Conservation (phyloP, 2,113 vertebrate genomes). For the Puffinus mauretanicus region DNA sequence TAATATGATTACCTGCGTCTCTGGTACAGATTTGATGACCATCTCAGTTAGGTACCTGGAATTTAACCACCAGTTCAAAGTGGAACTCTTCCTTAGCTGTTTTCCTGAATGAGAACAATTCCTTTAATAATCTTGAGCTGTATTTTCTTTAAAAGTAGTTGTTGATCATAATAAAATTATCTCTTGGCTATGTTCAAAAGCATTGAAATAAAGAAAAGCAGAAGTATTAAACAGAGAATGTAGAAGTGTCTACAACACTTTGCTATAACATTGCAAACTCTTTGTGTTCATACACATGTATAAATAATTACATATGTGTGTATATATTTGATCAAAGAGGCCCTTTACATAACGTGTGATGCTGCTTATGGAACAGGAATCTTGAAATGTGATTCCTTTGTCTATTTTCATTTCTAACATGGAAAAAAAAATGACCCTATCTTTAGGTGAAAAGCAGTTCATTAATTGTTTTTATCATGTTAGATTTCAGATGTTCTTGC, state of each 20-base stretch:
- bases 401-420: not conserved
- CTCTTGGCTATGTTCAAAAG: not conserved
- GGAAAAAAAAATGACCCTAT: accelerated
- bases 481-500: not conserved
- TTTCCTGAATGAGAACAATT: not conserved
- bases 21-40: not conserved
- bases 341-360: not conserved
- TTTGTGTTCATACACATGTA: not conserved
- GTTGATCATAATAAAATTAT: not conserved
- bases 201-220: not conserved
- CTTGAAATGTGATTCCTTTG: not conserved
- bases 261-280: not conserved
- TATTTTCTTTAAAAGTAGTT: not conserved
- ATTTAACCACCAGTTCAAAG: not conserved
- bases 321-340: not conserved
- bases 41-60: not conserved
- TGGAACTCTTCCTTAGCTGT: not conserved
- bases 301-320: not conserved
- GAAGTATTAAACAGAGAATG: not conserved
- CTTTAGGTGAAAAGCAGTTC: not conserved
- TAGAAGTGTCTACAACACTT: not conserved
- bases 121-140: not conserved
- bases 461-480: not conserved
- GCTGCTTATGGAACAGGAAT: not conserved
- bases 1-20: accelerated